Percentiles rank a stretch among this genome's conserved stretches.
These are phyloP conservation scores for Hystrix brachyura DNA, from an alignment of 2,113 vertebrate species.

Conservation along the genomic window DNA sequence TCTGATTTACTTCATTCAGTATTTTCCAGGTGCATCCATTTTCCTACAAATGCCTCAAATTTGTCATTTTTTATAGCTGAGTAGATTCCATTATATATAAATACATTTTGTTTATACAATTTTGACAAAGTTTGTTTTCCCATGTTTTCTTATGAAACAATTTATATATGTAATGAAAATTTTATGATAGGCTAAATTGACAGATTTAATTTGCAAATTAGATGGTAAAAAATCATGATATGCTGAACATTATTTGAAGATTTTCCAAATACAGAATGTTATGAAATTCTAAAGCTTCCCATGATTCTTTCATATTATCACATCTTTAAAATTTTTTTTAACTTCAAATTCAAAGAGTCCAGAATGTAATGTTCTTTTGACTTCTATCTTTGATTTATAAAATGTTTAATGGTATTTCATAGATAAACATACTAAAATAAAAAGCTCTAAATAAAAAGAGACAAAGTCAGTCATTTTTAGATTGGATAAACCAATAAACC, in stretches of 20 bases:
- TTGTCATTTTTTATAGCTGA: too few species aligned
- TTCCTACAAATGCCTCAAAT: too few species aligned
- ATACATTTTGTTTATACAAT: too few species aligned
- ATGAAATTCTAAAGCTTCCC: not conserved
- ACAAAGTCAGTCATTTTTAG: constrained; percentile 16
- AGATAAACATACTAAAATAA: constrained; percentile 45
- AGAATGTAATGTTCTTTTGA: constrained; percentile 1
- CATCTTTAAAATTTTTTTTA: not conserved
- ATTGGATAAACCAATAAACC: not conserved
- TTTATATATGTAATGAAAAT: not conserved
- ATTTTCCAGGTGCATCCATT: too few species aligned
- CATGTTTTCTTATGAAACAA: constrained; percentile 14
- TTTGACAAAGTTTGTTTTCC: not conserved
- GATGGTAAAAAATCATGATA: constrained; percentile 16
- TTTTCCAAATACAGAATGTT: constrained; percentile 16
- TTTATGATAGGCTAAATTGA: not conserved
- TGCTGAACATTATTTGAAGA: not conserved
- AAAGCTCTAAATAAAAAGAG: constrained; percentile 28
- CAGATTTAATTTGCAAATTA: constrained; percentile 50
- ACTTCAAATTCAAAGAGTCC: not conserved
- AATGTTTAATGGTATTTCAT: not conserved
- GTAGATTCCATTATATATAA: too few species aligned
- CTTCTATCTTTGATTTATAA: constrained; percentile 21
- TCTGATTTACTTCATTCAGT: too few species aligned
- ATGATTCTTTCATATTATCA: not conserved